Evolutionary conservation across 2,888 invertebrate genomes (phyloP), one percentile per base, ranked within the genome.

Genomic region (Perithous albicinctus): DNA sequence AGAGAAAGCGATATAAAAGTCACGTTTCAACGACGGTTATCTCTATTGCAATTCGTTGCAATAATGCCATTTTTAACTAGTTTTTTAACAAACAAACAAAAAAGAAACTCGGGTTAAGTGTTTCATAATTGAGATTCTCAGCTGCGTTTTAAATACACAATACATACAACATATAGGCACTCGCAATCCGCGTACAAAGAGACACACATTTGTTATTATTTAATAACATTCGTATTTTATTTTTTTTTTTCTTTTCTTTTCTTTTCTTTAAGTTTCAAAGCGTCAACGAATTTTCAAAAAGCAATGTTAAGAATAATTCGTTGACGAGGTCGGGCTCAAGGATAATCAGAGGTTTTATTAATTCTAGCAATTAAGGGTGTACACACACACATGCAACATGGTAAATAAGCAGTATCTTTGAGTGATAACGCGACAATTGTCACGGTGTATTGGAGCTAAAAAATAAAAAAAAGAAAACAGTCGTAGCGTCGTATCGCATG

Each of bases 61-160:
- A 84, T 80, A 82, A 84, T 80, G 84, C 84, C 84, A 84, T 84
- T 82, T 82, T 84, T 84, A 84, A 80, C 84, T 84, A 82, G 78
- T 84, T 84, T 79, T 76, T 84, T 82, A 72, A n/a, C n/a, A n/a
- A n/a, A n/a, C n/a, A n/a, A n/a, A n/a, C n/a, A n/a, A n/a, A n/a
- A n/a, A n/a, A n/a, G n/a, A 69, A 59, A 67, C 64, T 75, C 74
- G 82, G 41, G 74, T 78, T 66, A 82, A 75, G 78, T 70, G 78
- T 82, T 82, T 66, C 80, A 73, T 20, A 73, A 61, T 77, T 66
- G 82, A 78, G 82, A 74, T 78, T 78, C 64, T 63, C 73, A 63
- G 54, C 77, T 74, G 81, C 73, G 77, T 81, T 81, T 81, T 69
- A 61, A 69, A 64, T 0, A n/a, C 23, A 41, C 29, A 63, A 59